These are phyloP conservation scores for Heliconius aoede DNA, from an alignment of 2,888 invertebrate species.

Conservation along the genomic window DNA sequence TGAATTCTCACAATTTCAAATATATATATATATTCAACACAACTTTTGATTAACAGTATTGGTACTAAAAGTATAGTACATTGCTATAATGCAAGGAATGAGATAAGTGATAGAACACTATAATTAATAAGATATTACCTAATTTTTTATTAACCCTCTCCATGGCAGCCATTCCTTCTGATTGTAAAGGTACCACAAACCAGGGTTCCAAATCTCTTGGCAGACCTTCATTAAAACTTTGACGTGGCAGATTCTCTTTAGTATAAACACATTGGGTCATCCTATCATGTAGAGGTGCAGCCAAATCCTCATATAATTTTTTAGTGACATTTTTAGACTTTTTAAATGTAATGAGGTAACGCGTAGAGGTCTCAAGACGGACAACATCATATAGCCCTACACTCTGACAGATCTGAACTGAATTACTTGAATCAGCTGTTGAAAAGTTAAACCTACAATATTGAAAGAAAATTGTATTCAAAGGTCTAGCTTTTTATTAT, in stretches of 20 bases:
- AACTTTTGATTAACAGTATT: too few relatives aligned
- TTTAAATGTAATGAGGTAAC: slow-evolving; percentile 87
- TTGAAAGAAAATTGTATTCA: not conserved
- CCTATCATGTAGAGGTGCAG: slow-evolving; percentile 90
- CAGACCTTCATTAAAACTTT: slow-evolving; percentile 87
- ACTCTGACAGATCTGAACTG: slow-evolving; percentile 95
- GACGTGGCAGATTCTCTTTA: slow-evolving; percentile 84
- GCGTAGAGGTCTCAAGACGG: slow-evolving; percentile 91
- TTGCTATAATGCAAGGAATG: too few relatives aligned
- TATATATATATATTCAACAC: too few relatives aligned
- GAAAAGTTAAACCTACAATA: slow-evolving; percentile 93
- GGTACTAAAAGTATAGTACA: too few relatives aligned
- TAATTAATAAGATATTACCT: slow-evolving; percentile 64
- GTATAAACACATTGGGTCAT: slow-evolving; percentile 97
- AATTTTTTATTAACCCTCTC: slow-evolving; percentile 90
- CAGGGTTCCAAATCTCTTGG: slow-evolving; percentile 87
- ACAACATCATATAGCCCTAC: slow-evolving; percentile 89
- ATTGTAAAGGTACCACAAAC: slow-evolving; percentile 92
- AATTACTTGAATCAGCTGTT: slow-evolving; percentile 97
- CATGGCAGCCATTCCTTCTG: slow-evolving; percentile 90
- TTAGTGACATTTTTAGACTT: slow-evolving; percentile 64
- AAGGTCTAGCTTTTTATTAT: not conserved
- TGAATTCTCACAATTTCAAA: too few relatives aligned
- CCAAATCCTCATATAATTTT: slow-evolving; percentile 76
- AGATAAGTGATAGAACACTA: too few relatives aligned